Conservation (phyloP, 2,797 vertebrate species). For the Sarcophilus harrisii region DNA sequence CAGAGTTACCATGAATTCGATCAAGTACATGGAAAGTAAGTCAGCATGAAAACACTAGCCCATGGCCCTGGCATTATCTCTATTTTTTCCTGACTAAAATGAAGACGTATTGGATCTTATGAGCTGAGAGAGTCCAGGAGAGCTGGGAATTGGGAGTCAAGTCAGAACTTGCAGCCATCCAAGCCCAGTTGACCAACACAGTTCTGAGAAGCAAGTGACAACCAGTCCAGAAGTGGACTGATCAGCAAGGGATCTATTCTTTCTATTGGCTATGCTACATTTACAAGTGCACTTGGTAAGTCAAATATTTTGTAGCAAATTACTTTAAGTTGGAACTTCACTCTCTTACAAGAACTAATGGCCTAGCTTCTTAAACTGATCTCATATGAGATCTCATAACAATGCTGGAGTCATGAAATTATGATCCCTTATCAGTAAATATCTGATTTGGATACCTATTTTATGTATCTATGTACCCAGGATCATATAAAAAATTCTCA, state of each 20-base stretch:
- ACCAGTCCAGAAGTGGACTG: neutral
- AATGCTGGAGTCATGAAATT: no score
- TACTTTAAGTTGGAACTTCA: neutral
- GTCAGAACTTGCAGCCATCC: neutral
- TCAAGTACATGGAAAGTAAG: neutral
- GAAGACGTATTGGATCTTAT: neutral
- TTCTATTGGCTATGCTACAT: neutral
- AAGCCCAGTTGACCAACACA: neutral
- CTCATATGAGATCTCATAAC: no score
- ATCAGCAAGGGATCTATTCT: neutral
- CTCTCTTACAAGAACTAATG: neutral
- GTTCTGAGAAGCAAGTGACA: neutral
- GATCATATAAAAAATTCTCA: no score
- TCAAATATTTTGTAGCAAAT: neutral
- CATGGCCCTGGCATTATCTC: neutral
- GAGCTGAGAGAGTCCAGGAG: neutral
- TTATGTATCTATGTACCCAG: no score
- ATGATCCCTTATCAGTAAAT: no score
- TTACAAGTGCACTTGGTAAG: neutral
- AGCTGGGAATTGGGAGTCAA: neutral
- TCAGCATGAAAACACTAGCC: neutral
- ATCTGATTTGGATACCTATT: no score
- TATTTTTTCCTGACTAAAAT: neutral
- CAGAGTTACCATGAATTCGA: neutral
- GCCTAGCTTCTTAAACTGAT: no score